These are phyloP conservation scores for Drosophila niveifrons DNA, from an alignment of 2,888 invertebrate genomes.

Conservation along the genomic window DNA sequence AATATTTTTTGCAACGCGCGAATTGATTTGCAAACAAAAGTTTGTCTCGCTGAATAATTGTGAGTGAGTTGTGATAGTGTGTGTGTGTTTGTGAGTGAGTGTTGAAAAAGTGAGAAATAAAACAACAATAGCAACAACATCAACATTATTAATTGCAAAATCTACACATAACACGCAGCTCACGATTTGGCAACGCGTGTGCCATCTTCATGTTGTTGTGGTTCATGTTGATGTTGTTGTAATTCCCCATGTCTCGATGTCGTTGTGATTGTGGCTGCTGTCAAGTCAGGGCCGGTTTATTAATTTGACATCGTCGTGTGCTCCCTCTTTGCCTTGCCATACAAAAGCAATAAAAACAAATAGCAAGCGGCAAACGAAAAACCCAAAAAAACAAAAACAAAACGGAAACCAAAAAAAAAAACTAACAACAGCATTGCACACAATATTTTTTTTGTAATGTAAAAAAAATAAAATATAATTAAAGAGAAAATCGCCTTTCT, in stretches of 20 bases:
- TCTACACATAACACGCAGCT: slow-evolving; percentile 43
- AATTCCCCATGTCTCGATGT: slow-evolving; percentile 33
- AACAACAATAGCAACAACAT: slow-evolving; percentile 36
- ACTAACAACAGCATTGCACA: slow-evolving; percentile 55
- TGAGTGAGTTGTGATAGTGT: slow-evolving; percentile 12
- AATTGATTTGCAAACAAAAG: slow-evolving; percentile 72
- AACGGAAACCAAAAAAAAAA: slow-evolving; percentile 65
- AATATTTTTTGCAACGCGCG: slow-evolving; percentile 51
- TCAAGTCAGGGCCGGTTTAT: slow-evolving; percentile 72
- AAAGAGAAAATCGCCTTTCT: slow-evolving; percentile 79
- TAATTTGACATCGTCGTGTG: slow-evolving; percentile 72
- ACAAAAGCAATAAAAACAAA: slow-evolving; percentile 43
- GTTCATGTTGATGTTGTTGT: slow-evolving; percentile 34
- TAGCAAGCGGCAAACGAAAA: slow-evolving; percentile 27
- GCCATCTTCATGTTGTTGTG: slow-evolving; percentile 30
- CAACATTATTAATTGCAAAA: slow-evolving; percentile 53
- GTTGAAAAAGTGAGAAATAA: slow-evolving; percentile 46
- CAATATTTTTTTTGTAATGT: slow-evolving; percentile 64
- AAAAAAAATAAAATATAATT: slow-evolving; percentile 78
- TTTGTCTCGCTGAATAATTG: slow-evolving; percentile 32
- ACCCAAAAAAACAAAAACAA: slow-evolving; percentile 64
- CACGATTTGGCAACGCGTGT: slow-evolving; percentile 50
- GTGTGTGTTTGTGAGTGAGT: slow-evolving; percentile 17
- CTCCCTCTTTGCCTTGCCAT: slow-evolving; percentile 49
- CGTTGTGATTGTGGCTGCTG: slow-evolving; percentile 40